Evolutionary conservation across 1,140 invertebrate species (phyloP), one percentile per base, ranked within the genome.

Genomic region (Mesaphorura yosii): DNA sequence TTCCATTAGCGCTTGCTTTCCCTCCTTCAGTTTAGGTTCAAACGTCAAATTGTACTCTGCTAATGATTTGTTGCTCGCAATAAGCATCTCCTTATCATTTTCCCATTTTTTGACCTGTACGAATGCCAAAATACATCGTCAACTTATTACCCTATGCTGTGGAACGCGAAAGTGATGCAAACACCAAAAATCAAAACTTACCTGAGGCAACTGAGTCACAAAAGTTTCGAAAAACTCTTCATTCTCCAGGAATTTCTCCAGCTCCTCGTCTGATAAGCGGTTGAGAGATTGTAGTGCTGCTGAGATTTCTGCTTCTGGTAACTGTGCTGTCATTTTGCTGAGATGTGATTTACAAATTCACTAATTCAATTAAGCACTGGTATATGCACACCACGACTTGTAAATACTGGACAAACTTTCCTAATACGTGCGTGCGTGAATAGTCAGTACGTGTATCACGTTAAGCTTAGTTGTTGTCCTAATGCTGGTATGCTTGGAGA

Each of bases 31-130:
- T 64, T 80, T 75, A 29, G 87, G 84, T 70, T 92, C 84, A 65
- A 81, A 81, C 15, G 78, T 75, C 20, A 95, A 73, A 68, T 93
- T 95, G 60, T 77, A 83, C 67, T 94, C 88, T 2, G 89, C 88
- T 46, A 88, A 69, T 26, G 80, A 85, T 66, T 85, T 82, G 66
- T 91, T 93, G 58, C 81, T 83, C 2, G 82, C 84, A 64, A 92
- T 79, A 41, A 91, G 70, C 68, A 82, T 80, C 67, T 90, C 85
- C 62, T 88, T 88, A 63, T 92, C 86, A 12, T 76, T 74, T 65
- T 84, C 82, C 59, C 86, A 74, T 51, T 82, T 78, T 67, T 86
- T 82, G 1, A 88, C 75, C 80, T 88, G 65, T 29, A 64, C 64
- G 54, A 64, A 67, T 49, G 59, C 52, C 56, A 53, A 37, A 55